Conservation (phyloP, 2,113 vertebrate species). For the Xiphophorus couchianus region DNA sequence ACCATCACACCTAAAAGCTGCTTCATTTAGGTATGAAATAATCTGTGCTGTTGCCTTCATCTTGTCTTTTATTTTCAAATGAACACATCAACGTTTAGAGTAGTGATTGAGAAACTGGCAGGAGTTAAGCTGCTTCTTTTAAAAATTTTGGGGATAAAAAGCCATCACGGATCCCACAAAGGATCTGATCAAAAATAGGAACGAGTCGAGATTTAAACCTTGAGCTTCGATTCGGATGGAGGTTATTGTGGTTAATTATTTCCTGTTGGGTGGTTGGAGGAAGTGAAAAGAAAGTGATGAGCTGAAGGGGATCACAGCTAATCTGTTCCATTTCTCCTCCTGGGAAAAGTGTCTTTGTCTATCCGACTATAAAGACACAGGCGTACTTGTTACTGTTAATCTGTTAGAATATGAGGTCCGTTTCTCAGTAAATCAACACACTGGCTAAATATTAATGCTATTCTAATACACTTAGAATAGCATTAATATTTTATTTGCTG, state of each 20-base stretch:
- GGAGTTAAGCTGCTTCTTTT: background rate
- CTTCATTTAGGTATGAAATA: background rate
- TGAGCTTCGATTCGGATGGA: constrained; percentile 16
- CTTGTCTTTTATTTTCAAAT: background rate
- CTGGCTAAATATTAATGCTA: background rate
- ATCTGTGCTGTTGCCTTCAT: background rate
- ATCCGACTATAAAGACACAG: constrained; percentile 1
- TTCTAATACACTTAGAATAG: background rate
- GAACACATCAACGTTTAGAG: background rate
- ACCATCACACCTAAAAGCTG: background rate
- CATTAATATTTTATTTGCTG: background rate
- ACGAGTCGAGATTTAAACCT: constrained; percentile 28
- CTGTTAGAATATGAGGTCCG: background rate
- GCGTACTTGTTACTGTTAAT: background rate
- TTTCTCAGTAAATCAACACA: background rate
- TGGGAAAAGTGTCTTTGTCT: constrained; percentile 19
- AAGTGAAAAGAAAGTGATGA: constrained; percentile 78
- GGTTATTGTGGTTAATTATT: constrained; percentile 85
- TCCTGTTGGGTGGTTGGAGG: constrained; percentile 65
- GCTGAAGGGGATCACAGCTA: constrained; percentile 73
- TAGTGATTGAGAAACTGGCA: constrained; percentile 13
- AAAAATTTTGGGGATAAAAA: background rate
- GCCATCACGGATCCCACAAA: no score
- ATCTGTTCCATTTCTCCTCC: constrained; percentile 66
- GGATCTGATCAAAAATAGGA: background rate